Conservation (phyloP, 2,888 invertebrate species). For the Pedicia rivosa region DNA sequence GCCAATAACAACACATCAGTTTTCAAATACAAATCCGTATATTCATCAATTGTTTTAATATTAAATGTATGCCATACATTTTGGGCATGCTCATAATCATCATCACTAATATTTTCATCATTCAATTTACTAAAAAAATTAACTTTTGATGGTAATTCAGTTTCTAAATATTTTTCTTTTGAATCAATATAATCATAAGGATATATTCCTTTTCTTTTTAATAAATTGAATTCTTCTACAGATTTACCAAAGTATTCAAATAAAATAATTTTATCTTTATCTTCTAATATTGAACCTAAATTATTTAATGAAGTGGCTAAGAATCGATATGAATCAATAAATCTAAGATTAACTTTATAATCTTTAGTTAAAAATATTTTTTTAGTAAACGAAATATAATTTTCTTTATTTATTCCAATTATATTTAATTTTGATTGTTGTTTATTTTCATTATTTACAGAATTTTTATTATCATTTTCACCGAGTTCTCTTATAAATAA, state of each 20-base stretch:
- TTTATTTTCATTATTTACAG: too few species aligned
- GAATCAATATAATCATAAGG: constrained; percentile 18
- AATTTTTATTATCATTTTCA: too few species aligned
- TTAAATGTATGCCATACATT: constrained; percentile 16
- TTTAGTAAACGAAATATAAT: constrained; percentile 18
- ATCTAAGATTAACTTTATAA: constrained; percentile 10
- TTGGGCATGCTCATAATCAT: constrained; percentile 14
- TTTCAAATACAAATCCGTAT: constrained; percentile 17
- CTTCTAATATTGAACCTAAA: constrained; percentile 10
- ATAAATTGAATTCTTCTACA: constrained; percentile 8
- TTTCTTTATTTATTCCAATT: constrained; percentile 16
- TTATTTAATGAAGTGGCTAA: constrained; percentile 16
- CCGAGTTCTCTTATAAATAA: too few species aligned
- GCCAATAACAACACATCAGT: constrained; percentile 16
- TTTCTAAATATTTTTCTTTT: constrained; percentile 12
- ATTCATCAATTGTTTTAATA: constrained; percentile 14
- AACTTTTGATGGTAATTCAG: constrained; percentile 9
- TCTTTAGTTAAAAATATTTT: neutral
- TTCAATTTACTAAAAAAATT: constrained; percentile 13
- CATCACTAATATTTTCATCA: constrained; percentile 5
- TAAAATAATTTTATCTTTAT: too few species aligned
- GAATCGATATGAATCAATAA: constrained; percentile 18
- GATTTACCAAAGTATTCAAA: too few species aligned
- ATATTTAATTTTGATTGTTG: constrained; percentile 8
- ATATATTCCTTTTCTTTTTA: constrained; percentile 18